A percentile compares a stretch with the other conserved stretches of the same genome.
Evolutionary conservation across 2,888 invertebrate species (phyloP).

Genomic region (Chaetoderma sp.): DNA sequence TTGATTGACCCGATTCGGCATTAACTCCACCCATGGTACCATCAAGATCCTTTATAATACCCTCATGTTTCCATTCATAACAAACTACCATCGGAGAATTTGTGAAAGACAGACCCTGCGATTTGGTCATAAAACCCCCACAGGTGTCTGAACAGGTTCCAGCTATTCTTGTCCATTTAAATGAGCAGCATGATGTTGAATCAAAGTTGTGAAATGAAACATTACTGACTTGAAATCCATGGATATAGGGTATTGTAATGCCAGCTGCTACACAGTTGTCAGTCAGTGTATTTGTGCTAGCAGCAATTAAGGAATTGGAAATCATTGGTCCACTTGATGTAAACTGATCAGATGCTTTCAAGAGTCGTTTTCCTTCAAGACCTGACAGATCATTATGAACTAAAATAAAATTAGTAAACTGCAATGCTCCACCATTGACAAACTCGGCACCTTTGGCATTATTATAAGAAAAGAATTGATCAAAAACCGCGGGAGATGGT

Average conservation of each 20-base stretch:
- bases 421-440: constrained; percentile 56
- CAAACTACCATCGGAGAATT: constrained; percentile 38
- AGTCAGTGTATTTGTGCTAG: constrained; percentile 27
- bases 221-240: constrained; percentile 42
- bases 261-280: constrained; percentile 40
- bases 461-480: constrained; percentile 56
- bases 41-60: constrained; percentile 50
- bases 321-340: constrained; percentile 44
- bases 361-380: constrained; percentile 51
- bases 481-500: constrained; percentile 35
- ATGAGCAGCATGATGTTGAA: constrained; percentile 18
- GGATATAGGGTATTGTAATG: constrained; percentile 53
- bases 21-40: constrained; percentile 47
- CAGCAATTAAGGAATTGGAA: constrained; percentile 46
- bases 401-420: constrained; percentile 50
- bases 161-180: constrained; percentile 41
- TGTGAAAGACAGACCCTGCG: constrained; percentile 35
- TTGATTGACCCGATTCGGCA: constrained; percentile 36
- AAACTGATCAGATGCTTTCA: constrained; percentile 34
- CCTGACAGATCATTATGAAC: constrained; percentile 60
- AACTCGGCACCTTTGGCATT: constrained; percentile 63
- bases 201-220: constrained; percentile 53
- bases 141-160: constrained; percentile 47
- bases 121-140: constrained; percentile 49
- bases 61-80: constrained; percentile 42